These are phyloP conservation scores for Regulus satrapa DNA, from an alignment of 2,113 vertebrate species.

Conservation along the genomic window DNA sequence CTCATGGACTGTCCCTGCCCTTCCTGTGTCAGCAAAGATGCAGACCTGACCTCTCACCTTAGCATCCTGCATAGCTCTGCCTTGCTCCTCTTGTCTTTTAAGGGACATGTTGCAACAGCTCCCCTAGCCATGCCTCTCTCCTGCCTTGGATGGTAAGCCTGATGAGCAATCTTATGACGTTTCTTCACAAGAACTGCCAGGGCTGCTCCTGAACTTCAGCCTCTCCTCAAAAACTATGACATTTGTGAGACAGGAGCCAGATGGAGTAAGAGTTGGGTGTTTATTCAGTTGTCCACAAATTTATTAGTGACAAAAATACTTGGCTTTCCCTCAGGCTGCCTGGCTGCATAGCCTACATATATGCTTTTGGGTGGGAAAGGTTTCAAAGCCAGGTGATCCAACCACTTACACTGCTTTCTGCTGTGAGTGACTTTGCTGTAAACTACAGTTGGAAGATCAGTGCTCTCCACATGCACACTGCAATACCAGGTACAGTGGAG, in stretches of 20 bases:
- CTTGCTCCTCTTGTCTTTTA: not conserved
- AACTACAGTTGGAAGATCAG: not conserved
- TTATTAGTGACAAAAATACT: not conserved
- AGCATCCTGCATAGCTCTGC: not conserved
- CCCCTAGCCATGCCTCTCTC: not conserved
- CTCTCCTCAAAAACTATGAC: not conserved
- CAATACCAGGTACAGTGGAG: not conserved
- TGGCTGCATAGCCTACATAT: not conserved
- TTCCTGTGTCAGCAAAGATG: not conserved
- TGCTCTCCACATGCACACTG: not conserved
- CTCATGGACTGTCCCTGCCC: not conserved
- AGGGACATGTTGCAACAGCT: not conserved
- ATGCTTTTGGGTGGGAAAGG: not conserved
- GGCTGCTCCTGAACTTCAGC: not conserved
- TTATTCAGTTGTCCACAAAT: not conserved
- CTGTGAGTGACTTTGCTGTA: not conserved
- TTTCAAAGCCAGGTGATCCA: not conserved
- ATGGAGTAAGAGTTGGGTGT: not conserved
- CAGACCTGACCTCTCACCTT: not conserved
- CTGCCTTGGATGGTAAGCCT: not conserved
- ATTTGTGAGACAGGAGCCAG: not conserved
- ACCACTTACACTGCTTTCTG: not conserved
- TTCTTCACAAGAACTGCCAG: not conserved
- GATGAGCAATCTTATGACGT: not conserved
- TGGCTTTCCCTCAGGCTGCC: not conserved